Conservation (phyloP, 2,888 invertebrate species). For the Thereva unica region DNA sequence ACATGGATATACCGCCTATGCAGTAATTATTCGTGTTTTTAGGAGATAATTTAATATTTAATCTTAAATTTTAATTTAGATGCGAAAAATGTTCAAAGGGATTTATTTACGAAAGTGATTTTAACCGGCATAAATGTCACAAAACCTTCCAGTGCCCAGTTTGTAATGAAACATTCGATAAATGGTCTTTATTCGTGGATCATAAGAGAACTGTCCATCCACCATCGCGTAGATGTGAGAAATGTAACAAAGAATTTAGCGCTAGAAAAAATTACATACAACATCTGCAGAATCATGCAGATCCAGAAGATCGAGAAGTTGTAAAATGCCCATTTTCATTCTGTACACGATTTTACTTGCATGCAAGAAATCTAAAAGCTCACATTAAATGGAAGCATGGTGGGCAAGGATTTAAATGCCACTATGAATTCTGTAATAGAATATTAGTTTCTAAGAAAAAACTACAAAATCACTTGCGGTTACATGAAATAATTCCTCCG, state of each 20-base stretch:
- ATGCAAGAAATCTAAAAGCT: slow-evolving; percentile 62
- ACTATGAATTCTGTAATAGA: slow-evolving; percentile 48
- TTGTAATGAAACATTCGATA: slow-evolving; percentile 60
- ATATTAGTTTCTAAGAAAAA: slow-evolving; percentile 22
- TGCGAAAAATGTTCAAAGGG: slow-evolving; percentile 62
- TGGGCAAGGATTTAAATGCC: slow-evolving; percentile 60
- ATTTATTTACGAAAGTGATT: slow-evolving; percentile 60
- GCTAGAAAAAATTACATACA: slow-evolving; percentile 42
- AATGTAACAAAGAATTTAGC: slow-evolving; percentile 48
- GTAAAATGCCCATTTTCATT: slow-evolving; percentile 53
- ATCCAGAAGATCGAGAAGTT: slow-evolving; percentile 40
- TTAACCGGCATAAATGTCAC: slow-evolving; percentile 61
- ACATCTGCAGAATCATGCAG: slow-evolving; percentile 48
- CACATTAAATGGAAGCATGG: slow-evolving; percentile 62
- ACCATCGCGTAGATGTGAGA: slow-evolving; percentile 46
- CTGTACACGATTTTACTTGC: slow-evolving; percentile 60
- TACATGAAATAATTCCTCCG: slow-evolving; percentile 19
- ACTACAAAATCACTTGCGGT: slow-evolving; percentile 26
- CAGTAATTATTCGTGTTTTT: slow-evolving; percentile 47
- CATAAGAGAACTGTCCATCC: slow-evolving; percentile 52
- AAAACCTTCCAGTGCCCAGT: slow-evolving; percentile 60
- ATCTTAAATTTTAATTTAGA: slow-evolving; percentile 52
- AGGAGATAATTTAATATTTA: not conserved
- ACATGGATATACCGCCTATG: slow-evolving; percentile 51
- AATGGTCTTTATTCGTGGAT: slow-evolving; percentile 59